Conservation (phyloP, 2,797 vertebrate genomes). For the Argya squamiceps region DNA sequence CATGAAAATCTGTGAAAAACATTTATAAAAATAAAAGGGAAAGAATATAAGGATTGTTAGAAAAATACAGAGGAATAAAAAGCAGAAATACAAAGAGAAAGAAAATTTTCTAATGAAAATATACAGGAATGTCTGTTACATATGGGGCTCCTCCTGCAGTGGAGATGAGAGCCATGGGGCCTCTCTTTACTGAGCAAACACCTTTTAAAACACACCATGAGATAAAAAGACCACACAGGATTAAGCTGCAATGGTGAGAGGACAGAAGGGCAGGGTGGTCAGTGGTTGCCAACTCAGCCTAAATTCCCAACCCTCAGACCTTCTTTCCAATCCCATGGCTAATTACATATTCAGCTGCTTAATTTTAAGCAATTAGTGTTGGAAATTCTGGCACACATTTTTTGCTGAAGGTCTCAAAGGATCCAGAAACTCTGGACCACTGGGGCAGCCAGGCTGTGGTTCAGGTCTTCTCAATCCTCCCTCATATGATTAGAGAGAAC, state of each 20-base stretch:
- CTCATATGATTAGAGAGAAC: not conserved
- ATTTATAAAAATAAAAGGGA: not conserved
- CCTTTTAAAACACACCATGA: not conserved
- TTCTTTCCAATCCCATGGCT: not conserved
- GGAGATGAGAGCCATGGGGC: not conserved
- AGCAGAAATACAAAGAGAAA: not conserved
- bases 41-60: not conserved
- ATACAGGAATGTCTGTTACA: not conserved
- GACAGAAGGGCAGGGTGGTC: not conserved
- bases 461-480: not conserved
- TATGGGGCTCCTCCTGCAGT: not conserved
- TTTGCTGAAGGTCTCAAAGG: not conserved
- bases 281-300: not conserved
- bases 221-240: not conserved
- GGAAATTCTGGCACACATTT: not conserved
- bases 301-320: not conserved
- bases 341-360: not conserved
- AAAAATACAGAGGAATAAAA: not conserved
- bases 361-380: not conserved
- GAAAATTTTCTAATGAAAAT: not conserved
- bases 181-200: not conserved
- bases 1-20: not conserved
- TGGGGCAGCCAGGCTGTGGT: not conserved
- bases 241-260: not conserved
- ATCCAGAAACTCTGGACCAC: not conserved